These are phyloP conservation scores for Lasioglossum pauxillum DNA, from an alignment of 2,888 invertebrate genomes.

Conservation along the genomic window DNA sequence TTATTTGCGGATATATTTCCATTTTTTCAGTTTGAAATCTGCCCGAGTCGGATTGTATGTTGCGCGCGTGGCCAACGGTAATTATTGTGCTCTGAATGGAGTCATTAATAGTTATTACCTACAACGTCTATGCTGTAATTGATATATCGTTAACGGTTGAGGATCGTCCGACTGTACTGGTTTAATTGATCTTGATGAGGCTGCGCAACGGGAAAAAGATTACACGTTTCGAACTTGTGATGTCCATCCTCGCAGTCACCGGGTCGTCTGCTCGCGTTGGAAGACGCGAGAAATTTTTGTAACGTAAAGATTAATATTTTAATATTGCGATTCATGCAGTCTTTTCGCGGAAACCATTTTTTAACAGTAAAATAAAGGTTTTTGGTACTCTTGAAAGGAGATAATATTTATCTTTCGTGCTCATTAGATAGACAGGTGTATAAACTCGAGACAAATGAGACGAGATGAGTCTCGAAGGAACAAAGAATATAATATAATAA, in stretches of 20 bases:
- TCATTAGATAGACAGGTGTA: no score
- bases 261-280: not conserved
- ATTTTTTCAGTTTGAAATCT: not conserved
- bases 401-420: not conserved
- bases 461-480: no score
- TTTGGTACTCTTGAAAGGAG: not conserved
- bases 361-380: no score
- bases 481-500: no score
- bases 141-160: slow-evolving; percentile 78
- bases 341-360: not conserved
- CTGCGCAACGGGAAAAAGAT: slow-evolving; percentile 64
- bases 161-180: slow-evolving; percentile 64
- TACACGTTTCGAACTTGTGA: slow-evolving; percentile 56
- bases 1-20: not conserved
- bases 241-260: slow-evolving; percentile 11
- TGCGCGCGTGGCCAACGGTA: slow-evolving; percentile 57
- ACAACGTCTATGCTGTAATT: slow-evolving; percentile 74
- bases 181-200: slow-evolving; percentile 75
- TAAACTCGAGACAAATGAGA: no score
- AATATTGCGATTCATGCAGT: not conserved
- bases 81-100: slow-evolving; percentile 74
- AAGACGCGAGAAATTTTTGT: not conserved
- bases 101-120: slow-evolving; percentile 76
- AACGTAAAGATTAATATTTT: not conserved
- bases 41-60: slow-evolving; percentile 63